Conservation (phyloP, 35 echinoderm and acorn worm species). For the Apostichopus parvimensis region DNA sequence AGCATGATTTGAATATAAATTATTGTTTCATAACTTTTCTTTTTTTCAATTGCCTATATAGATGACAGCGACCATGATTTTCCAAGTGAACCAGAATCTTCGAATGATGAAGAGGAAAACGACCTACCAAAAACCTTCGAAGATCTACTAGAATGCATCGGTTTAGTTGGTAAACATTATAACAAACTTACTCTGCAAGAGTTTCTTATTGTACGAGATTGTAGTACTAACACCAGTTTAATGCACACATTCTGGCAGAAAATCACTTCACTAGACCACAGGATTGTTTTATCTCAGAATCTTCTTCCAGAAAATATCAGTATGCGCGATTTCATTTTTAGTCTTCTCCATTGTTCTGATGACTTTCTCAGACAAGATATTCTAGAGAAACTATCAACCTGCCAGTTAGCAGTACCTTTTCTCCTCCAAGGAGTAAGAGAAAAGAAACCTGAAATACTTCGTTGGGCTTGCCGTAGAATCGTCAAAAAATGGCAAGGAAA, state of each 20-base stretch:
- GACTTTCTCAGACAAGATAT: conserved; percentile 43
- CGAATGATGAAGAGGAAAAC: background rate
- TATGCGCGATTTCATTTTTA: conserved; percentile 31
- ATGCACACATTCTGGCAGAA: conserved; percentile 15
- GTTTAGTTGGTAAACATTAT: too few species aligned
- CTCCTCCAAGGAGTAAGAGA: background rate
- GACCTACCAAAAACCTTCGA: background rate
- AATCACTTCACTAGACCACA: conserved; percentile 14
- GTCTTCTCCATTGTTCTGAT: conserved; percentile 19
- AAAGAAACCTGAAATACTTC: conserved; percentile 9
- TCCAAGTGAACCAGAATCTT: too few species aligned
- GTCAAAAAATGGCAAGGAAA: conserved; percentile 22
- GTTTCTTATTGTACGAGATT: too few species aligned
- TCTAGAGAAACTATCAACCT: conserved; percentile 34
- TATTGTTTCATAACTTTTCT: background rate
- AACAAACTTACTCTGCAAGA: too few species aligned
- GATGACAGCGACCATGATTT: background rate
- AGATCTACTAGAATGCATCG: too few species aligned
- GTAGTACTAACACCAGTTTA: too few species aligned
- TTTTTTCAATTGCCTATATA: background rate
- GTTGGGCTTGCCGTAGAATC: conserved; percentile 31
- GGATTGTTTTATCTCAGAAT: background rate
- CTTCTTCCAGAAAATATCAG: background rate
- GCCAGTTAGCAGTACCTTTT: conserved; percentile 30
- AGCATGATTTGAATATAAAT: background rate